Evolutionary conservation across 1,140 invertebrate genomes (phyloP), one percentile per base, ranked within the genome.

Genomic region (Drosophila tani): DNA sequence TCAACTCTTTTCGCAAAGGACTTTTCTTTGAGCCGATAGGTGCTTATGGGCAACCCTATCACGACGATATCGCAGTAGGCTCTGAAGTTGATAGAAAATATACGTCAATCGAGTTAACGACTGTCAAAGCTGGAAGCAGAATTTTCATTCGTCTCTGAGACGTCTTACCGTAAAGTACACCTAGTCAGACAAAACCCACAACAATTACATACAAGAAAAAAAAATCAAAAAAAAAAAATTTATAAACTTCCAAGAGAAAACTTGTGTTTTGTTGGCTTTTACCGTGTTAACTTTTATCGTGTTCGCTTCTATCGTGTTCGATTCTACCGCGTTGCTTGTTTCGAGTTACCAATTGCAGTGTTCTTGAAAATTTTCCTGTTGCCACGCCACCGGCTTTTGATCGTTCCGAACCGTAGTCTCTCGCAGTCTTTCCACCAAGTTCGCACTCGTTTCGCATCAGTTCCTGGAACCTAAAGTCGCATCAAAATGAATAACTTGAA

Each of bases 401-500:
- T 27, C 8, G 32, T 32, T 14, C 4, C 2, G 38, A 29, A 9
- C 15, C 32, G 9, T 27, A 32, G n/a, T 17, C 7, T 40, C 4
- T 40, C 45, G 11, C 35, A 32, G 19, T 24, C 7, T 40, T 5
- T n/a, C 38, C n/a, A 53, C 21, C 21, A 35, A 24, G 27, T 59
- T 35, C 7, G 24, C 49, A 29, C 12, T 15, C 27, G 15, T 56
- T 55, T 38, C 12, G 29, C 15, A 43, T 38, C 11, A 3, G 14
- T 49, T 56, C 21, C 17, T 9, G 9, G 35, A 19, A 35, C 19
- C 29, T 2, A 35, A 5, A 29, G 27, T 24, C 35, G 19, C 12
- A 53, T 15, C 12, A 53, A 4, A 15, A 88, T 88, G 84, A 87
- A 90, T n/a, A 88, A 88, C 56, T 29, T 83, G 38, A 86, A 86